A percentile compares a stretch with the other conserved stretches of the same genome.
These are phyloP conservation scores for Amphiprion ocellaris DNA, from an alignment of 2,113 vertebrate genomes.

Conservation along the genomic window DNA sequence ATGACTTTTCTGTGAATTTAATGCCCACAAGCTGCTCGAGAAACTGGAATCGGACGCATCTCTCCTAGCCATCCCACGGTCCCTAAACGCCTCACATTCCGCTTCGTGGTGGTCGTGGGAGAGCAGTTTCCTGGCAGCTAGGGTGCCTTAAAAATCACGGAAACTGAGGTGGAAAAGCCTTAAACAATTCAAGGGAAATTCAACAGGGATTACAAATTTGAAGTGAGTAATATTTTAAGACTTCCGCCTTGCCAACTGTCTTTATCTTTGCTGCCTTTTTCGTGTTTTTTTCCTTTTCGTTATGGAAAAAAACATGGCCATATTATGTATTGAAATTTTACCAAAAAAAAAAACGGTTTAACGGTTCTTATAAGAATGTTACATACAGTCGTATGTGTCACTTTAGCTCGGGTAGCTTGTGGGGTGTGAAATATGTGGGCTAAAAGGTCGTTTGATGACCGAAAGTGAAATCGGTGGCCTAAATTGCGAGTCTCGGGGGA, in stretches of 20 bases:
- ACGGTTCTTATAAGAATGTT: no score
- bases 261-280: neutral
- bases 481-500: neutral
- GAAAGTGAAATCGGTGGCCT: conserved; percentile 34
- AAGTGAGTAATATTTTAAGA: conserved; percentile 22
- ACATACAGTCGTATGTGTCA: no score
- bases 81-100: conserved; percentile 22
- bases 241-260: neutral
- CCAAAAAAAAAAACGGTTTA: no score
- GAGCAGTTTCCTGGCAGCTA: conserved; percentile 6
- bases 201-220: neutral
- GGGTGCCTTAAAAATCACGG: neutral
- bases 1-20: no score
- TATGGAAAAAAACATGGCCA: neutral
- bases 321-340: no score
- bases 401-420: no score
- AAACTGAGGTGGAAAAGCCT: neutral
- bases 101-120: neutral
- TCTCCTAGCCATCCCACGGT: neutral
- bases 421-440: no score
- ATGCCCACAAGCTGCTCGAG: no score
- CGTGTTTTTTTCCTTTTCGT: conserved; percentile 5
- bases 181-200: neutral
- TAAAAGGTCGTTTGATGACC: neutral
- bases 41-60: accelerated